phyloP scores from a whole-genome alignment of 2,888 invertebrate genomes.

The Myopa testacea region DNA sequence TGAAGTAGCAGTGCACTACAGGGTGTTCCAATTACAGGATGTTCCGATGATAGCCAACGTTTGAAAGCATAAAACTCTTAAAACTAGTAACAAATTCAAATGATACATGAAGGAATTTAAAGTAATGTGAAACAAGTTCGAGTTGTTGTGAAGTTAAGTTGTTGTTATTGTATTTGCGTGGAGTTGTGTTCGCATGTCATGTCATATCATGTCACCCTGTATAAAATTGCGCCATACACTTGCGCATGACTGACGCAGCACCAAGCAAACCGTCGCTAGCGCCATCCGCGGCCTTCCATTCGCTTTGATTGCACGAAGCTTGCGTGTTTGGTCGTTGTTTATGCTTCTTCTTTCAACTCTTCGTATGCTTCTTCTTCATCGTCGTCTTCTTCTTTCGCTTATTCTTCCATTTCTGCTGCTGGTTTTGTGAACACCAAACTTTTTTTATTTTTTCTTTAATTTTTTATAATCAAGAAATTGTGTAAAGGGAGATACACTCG shows the following conservation, averaged over 20 bases:
- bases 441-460: no score
- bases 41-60: no score
- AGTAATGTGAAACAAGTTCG: no score
- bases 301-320: slow-evolving; percentile 22
- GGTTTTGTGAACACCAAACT: no score
- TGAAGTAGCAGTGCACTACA: no score
- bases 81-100: no score
- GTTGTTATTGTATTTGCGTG: no score
- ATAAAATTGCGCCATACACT: slow-evolving; percentile 27
- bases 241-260: slow-evolving; percentile 13
- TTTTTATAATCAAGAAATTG: slow-evolving; percentile 3
- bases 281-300: slow-evolving; percentile 24
- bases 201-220: not conserved
- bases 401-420: not conserved
- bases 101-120: no score
- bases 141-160: no score
- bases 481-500: not conserved
- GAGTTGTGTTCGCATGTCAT: no score
- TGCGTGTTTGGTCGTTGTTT: slow-evolving; percentile 16
- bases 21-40: no score
- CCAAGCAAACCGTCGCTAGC: slow-evolving; percentile 8
- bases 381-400: not conserved
- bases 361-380: slow-evolving; percentile 6
- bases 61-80: no score
- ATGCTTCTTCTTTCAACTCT: slow-evolving; percentile 4